Conservation (phyloP, 1,140 invertebrate genomes). For the Conus betulinus region DNA sequence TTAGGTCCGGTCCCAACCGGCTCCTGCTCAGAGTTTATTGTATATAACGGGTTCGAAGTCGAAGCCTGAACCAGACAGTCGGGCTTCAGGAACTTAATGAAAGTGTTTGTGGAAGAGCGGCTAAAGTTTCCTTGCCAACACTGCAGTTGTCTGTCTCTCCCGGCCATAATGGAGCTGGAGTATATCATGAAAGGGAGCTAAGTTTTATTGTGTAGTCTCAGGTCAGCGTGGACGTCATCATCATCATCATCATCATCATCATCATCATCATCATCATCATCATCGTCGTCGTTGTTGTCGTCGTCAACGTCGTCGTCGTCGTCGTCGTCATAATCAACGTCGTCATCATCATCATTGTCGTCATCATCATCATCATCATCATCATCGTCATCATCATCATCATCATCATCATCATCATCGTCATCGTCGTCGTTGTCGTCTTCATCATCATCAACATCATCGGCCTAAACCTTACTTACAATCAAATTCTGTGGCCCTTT, state of each 20-base stretch:
- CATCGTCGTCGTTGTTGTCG: not conserved
- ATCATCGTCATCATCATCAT: slow-evolving; percentile 10
- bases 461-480: not conserved
- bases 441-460: not conserved
- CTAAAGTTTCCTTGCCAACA: too few relatives aligned
- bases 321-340: not conserved
- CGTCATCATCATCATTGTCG: not conserved
- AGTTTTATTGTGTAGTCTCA: too few relatives aligned
- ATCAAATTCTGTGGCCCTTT: too few relatives aligned
- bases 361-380: slow-evolving; percentile 14
- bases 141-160: too few relatives aligned
- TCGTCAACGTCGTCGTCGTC: not conserved
- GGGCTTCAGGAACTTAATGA: too few relatives aligned
- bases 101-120: too few relatives aligned
- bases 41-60: too few relatives aligned
- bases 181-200: too few relatives aligned
- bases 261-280: slow-evolving; percentile 16
- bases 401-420: slow-evolving; percentile 7
- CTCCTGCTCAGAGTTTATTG: too few relatives aligned
- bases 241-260: slow-evolving; percentile 16
- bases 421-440: not conserved
- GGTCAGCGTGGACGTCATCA: not conserved
- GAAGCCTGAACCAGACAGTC: too few relatives aligned
- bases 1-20: too few relatives aligned
- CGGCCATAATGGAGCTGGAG: too few relatives aligned